Conservation (phyloP, 2,888 invertebrate genomes). For the Temnothorax rugatulus region DNA sequence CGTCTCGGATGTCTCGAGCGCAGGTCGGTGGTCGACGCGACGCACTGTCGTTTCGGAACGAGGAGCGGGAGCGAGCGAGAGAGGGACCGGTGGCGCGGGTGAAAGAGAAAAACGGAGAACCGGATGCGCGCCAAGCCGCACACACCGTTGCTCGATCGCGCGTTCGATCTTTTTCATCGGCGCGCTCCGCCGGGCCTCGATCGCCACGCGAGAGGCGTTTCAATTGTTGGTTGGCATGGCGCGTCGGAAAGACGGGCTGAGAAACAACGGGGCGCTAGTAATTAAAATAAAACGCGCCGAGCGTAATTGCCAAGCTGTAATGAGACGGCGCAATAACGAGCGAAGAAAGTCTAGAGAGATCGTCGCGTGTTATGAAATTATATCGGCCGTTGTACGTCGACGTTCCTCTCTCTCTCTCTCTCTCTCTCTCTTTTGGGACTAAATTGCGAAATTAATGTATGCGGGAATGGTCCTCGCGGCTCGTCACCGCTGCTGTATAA, state of each 20-base stretch:
- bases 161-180: constrained; percentile 47
- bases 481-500: constrained; percentile 1
- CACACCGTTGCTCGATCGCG: constrained; percentile 43
- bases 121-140: constrained; percentile 35
- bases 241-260: background rate
- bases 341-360: constrained; percentile 21
- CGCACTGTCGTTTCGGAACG: constrained; percentile 38
- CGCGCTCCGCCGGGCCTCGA: background rate
- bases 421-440: background rate
- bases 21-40: constrained; percentile 64
- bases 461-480: background rate
- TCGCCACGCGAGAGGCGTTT: constrained; percentile 13
- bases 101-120: constrained; percentile 42
- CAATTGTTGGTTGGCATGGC: background rate
- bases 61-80: constrained; percentile 45
- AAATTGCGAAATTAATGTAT: constrained; percentile 13
- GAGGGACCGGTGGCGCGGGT: constrained; percentile 5
- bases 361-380: constrained; percentile 19
- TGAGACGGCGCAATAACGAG: constrained; percentile 1
- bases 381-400: background rate
- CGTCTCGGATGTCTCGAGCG: constrained; percentile 53
- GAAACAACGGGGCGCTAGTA: background rate
- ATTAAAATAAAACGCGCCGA: constrained; percentile 22
- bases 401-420: background rate
- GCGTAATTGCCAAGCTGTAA: constrained; percentile 9